Percentiles rank a stretch among this genome's conserved stretches.
Conservation (phyloP, 2,888 invertebrate genomes). For the Odiellus spinosus region DNA sequence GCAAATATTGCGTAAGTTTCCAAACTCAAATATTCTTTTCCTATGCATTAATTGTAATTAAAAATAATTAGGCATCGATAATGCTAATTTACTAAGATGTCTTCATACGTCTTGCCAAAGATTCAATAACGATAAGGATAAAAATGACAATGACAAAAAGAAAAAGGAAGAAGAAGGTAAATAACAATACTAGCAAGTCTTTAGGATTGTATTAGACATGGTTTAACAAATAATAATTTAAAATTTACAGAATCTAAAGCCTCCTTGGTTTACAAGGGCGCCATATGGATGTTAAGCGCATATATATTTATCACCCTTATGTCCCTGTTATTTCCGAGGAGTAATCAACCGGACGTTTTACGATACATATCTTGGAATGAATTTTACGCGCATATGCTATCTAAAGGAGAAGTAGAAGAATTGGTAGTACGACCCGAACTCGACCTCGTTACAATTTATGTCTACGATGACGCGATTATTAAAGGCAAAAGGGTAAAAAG, state of each 20-base stretch:
- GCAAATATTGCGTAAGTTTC: too few species aligned
- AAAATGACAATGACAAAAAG: too few species aligned
- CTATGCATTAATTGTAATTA: too few species aligned
- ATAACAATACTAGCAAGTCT: too few species aligned
- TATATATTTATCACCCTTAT: constrained; percentile 56
- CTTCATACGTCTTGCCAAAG: too few species aligned
- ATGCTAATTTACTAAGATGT: too few species aligned
- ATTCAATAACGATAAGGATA: too few species aligned
- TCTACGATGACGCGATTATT: constrained; percentile 68
- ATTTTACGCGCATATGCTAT: constrained; percentile 83
- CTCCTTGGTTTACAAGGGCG: constrained; percentile 52
- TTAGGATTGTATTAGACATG: too few species aligned
- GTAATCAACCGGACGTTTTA: constrained; percentile 52
- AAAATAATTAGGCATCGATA: too few species aligned
- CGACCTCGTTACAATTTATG: constrained; percentile 64
- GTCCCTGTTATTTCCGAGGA: constrained; percentile 51
- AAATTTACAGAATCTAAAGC: constrained; percentile 50
- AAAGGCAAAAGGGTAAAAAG: constrained; percentile 53
- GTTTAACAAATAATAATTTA: too few species aligned
- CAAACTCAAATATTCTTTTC: too few species aligned
- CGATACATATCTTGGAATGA: constrained; percentile 57
- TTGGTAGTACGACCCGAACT: constrained; percentile 66
- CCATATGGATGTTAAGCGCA: constrained; percentile 52
- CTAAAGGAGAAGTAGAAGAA: constrained; percentile 84
- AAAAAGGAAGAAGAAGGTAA: too few species aligned